Evolutionary conservation across 1,140 invertebrate genomes (phyloP).

Genomic region (Hermetia illucens): DNA sequence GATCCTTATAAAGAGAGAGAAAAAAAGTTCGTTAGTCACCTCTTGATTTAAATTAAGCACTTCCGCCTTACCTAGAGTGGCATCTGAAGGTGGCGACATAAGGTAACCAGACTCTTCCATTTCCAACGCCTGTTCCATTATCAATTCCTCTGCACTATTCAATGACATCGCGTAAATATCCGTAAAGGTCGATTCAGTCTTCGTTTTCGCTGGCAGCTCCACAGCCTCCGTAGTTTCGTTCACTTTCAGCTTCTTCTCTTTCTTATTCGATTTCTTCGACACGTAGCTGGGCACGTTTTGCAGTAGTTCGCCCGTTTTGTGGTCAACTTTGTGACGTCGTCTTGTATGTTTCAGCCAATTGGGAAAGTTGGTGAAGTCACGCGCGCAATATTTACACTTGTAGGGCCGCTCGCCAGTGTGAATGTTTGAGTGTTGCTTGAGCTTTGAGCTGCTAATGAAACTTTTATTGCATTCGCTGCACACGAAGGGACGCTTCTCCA

Average conservation of each 20-base stretch:
- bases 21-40: no score
- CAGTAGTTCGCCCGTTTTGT: constrained; percentile 33
- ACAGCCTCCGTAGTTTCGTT: not conserved
- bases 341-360: constrained; percentile 42
- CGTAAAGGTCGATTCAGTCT: constrained; percentile 15
- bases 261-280: constrained; percentile 25
- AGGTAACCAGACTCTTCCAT: constrained; percentile 27
- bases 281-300: constrained; percentile 30
- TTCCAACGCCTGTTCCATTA: constrained; percentile 28
- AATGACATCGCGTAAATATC: constrained; percentile 22
- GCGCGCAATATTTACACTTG: constrained; percentile 38
- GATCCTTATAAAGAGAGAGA: no score
- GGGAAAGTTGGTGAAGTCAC: constrained; percentile 38
- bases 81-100: constrained; percentile 10
- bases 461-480: constrained; percentile 35
- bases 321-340: constrained; percentile 37
- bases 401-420: constrained; percentile 38
- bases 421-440: constrained; percentile 40
- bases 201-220: constrained; percentile 4
- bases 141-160: constrained; percentile 27
- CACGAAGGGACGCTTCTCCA: constrained; percentile 31
- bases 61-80: no score
- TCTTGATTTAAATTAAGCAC: no score
- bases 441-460: constrained; percentile 36
- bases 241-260: constrained; percentile 8